Evolutionary conservation across 1,140 invertebrate genomes (phyloP), one percentile per base, ranked within the genome.

Genomic region (Condylostylus longicornis): DNA sequence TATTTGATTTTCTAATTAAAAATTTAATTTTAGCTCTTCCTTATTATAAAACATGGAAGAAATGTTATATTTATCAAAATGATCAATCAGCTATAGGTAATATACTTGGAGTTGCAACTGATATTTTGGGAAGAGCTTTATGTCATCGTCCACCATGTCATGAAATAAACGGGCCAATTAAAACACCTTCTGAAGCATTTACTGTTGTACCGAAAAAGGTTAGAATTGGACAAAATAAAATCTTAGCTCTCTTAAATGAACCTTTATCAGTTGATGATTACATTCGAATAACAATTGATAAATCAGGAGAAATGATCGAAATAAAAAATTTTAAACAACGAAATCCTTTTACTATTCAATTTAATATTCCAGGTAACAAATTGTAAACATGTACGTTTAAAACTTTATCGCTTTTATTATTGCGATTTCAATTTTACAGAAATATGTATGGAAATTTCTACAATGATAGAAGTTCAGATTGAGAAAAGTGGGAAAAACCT

Each of bases 331-430:
- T 82, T 33, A 85, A 83, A 47, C 71, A 72, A 45, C 69, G 80
- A 44, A 85, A 87, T 57, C 81, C 82, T 0, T 85, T 82, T 46
- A 80, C 80, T 0, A 58, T 85, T 19, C 81, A 84, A 48, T 82
- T 85, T 49, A 70, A 75, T 36, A 77, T 85, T 50, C 81, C 74
- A 49, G 65, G 70, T 71, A 62, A 53, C 38, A 33, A 17, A 33
- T 28, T 18, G 21, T 15, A 41, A 14, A 29, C 35, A 18, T 38
- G 25, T 34, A 34, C n/a, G n/a, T n/a, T n/a, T n/a, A n/a, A n/a
- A n/a, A n/a, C n/a, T n/a, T n/a, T n/a, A n/a, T n/a, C n/a, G n/a
- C n/a, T n/a, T n/a, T n/a, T n/a, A n/a, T n/a, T n/a, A n/a, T n/a
- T n/a, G n/a, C n/a, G n/a, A n/a, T n/a, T n/a, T n/a, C n/a, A n/a